phyloP scores from a whole-genome alignment of 2,113 vertebrate species.

The Platichthys flesus region DNA sequence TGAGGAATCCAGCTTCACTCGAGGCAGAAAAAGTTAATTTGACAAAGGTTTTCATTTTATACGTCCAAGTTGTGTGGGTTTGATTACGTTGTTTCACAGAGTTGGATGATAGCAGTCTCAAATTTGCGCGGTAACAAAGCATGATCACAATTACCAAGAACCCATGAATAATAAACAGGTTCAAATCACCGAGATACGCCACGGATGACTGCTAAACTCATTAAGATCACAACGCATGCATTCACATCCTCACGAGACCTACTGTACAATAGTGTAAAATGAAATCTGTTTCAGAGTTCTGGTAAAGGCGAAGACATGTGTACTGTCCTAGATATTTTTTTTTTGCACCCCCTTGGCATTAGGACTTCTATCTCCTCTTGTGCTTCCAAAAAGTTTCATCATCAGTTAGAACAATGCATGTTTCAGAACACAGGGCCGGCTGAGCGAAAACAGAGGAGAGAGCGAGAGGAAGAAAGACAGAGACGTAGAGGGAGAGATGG shows the following conservation, averaged over 20 bases:
- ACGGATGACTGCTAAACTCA: conserved; percentile 75
- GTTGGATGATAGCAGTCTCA: conserved; percentile 29
- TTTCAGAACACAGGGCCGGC: background rate
- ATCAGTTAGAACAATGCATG: conserved; percentile 43
- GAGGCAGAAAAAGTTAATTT: background rate
- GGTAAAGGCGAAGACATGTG: background rate
- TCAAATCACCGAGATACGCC: conserved; percentile 46
- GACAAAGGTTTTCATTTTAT: conserved; percentile 26
- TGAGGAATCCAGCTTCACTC: background rate
- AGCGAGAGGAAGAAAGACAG: background rate
- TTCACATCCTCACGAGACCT: conserved; percentile 55
- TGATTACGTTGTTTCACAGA: conserved; percentile 31
- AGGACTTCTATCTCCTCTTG: background rate
- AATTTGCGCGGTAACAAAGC: conserved; percentile 55
- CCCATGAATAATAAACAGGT: conserved; percentile 78
- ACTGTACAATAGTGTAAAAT: conserved; percentile 29
- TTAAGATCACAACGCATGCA: conserved; percentile 70
- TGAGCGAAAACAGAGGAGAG: background rate
- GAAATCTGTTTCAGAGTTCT: conserved; percentile 34
- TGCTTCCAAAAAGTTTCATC: conserved; percentile 45
- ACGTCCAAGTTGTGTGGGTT: background rate
- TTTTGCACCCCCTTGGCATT: background rate
- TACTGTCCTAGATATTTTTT: conserved; percentile 30
- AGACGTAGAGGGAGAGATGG: conserved; percentile 19
- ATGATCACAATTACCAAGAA: conserved; percentile 59